phyloP scores from a whole-genome alignment of 2,797 vertebrate species.

The Takifugu ocellatus region DNA sequence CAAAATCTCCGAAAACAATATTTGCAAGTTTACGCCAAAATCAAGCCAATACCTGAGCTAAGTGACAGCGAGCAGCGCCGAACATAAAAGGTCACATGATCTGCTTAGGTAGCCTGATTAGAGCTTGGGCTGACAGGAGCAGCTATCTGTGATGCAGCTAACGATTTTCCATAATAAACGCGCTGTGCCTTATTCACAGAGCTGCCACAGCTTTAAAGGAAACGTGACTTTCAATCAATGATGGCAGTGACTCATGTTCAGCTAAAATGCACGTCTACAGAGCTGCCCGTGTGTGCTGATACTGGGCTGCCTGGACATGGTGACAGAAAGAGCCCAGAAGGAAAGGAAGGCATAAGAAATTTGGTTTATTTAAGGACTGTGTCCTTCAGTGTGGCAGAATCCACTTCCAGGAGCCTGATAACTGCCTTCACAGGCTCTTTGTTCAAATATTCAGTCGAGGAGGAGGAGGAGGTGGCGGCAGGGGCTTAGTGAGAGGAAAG shows the following conservation, averaged over 20 bases:
- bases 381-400: slow-evolving; percentile 46
- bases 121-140: no score
- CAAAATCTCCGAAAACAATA: no score
- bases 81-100: no score
- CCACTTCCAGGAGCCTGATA: background rate
- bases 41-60: no score
- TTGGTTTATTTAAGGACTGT: slow-evolving; percentile 27
- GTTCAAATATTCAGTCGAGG: slow-evolving; percentile 56
- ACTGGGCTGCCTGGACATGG: slow-evolving; percentile 13
- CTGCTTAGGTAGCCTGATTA: no score
- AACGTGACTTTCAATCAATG: slow-evolving; percentile 40
- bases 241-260: slow-evolving; percentile 47
- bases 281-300: slow-evolving; percentile 22
- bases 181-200: slow-evolving; percentile 3
- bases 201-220: slow-evolving; percentile 1
- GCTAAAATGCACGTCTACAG: slow-evolving; percentile 34
- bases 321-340: slow-evolving; percentile 16
- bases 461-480: slow-evolving; percentile 17
- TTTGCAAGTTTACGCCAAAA: no score
- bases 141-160: no score
- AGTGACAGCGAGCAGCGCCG: no score
- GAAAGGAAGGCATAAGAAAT: slow-evolving; percentile 33
- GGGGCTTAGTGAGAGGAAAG: background rate
- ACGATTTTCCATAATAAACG: background rate
- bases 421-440: slow-evolving; percentile 46